A percentile compares a stretch with the other conserved stretches of the same genome.
Conservation (phyloP, 2,888 invertebrate genomes). For the Papilio elwesi region DNA sequence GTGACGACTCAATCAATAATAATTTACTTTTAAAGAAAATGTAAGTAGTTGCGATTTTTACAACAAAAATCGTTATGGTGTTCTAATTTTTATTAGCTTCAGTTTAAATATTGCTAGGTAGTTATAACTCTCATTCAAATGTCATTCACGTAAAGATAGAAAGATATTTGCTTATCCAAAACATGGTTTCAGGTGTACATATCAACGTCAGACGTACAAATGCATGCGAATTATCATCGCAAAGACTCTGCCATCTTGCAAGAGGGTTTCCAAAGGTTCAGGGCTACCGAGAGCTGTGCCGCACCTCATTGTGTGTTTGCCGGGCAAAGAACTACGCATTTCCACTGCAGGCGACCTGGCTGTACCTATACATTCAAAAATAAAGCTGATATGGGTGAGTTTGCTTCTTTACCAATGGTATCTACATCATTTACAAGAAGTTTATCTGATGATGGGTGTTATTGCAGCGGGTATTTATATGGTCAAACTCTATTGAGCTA, state of each 20-base stretch:
- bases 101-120: no score
- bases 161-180: background rate
- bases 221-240: conserved; percentile 99
- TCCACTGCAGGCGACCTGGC: conserved; percentile 95
- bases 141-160: conserved; percentile 71
- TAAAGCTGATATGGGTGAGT: conserved; percentile 99
- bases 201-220: conserved; percentile 99
- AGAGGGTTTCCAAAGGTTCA: conserved; percentile 98
- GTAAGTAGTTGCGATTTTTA: no score
- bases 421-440: no score
- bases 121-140: conserved; percentile 69
- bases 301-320: conserved; percentile 96
- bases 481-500: no score
- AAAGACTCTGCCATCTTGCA: conserved; percentile 99
- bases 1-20: no score
- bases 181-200: conserved; percentile 90
- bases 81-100: no score
- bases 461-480: no score
- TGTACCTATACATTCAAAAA: conserved; percentile 99
- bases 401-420: background rate
- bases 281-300: conserved; percentile 98
- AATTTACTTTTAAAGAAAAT: no score
- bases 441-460: no score
- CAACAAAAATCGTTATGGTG: no score
- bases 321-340: conserved; percentile 98